Conservation (phyloP, 2,113 vertebrate species). For the Menura novaehollandiae region DNA sequence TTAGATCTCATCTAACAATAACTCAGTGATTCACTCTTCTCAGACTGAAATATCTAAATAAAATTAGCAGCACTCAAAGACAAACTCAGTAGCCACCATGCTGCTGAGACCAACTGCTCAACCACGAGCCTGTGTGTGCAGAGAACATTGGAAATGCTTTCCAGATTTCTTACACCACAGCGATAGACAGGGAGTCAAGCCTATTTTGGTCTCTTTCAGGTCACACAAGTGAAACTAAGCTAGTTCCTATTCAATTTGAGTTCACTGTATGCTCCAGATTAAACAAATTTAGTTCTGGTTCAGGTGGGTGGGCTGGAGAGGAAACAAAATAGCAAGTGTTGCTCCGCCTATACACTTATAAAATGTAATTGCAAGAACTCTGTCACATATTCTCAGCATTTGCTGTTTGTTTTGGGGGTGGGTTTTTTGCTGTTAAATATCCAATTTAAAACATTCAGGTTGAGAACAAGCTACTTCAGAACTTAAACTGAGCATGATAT, state of each 20-base stretch:
- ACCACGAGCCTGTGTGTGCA: background rate
- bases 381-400: background rate
- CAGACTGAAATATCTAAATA: background rate
- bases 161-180: background rate
- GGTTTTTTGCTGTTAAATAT: background rate
- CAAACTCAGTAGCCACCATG: background rate
- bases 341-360: fast-evolving
- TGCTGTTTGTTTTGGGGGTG: background rate
- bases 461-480: background rate
- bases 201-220: background rate
- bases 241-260: background rate
- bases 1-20: background rate
- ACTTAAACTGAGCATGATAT: fast-evolving
- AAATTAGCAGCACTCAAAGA: background rate
- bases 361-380: background rate
- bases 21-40: background rate
- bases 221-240: background rate
- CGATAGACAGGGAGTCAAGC: background rate
- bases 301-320: fast-evolving
- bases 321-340: background rate
- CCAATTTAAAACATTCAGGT: background rate
- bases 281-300: background rate
- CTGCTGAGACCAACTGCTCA: background rate
- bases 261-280: background rate
- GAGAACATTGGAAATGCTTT: background rate